Percentiles rank a stretch among this genome's conserved stretches.
Evolutionary conservation across 2,113 vertebrate species (phyloP).

Genomic region (Zosterops pallidus): DNA sequence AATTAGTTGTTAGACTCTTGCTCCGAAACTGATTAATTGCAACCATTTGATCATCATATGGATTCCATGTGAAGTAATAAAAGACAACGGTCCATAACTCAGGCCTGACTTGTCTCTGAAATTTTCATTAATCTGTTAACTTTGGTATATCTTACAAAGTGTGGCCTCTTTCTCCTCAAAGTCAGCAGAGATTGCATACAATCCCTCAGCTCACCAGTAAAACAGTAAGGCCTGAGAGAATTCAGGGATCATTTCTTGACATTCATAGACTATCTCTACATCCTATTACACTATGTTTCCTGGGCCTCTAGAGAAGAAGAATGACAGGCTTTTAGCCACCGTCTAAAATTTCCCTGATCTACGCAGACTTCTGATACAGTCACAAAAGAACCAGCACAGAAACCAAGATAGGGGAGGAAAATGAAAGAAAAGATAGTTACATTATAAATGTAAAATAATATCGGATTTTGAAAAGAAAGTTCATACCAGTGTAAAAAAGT

Average conservation of each 20-base stretch:
- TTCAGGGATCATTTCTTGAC: not conserved
- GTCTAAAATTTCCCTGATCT: not conserved
- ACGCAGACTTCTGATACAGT: not conserved
- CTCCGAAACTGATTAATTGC: not conserved
- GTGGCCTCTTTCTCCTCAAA: not conserved
- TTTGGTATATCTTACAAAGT: not conserved
- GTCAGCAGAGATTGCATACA: not conserved
- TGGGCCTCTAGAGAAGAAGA: not conserved
- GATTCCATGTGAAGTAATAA: not conserved
- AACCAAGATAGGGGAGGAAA: not conserved
- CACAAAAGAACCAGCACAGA: not conserved
- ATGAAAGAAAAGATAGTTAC: not conserved
- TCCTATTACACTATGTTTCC: not conserved
- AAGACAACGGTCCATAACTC: not conserved
- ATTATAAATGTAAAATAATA: not conserved
- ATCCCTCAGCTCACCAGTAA: not conserved
- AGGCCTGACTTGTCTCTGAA: not conserved
- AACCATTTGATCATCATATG: not conserved
- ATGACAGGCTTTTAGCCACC: not conserved
- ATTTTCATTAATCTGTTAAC: not conserved
- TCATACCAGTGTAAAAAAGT: not conserved
- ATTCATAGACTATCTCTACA: not conserved
- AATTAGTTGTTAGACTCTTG: not conserved
- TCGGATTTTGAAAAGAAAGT: not conserved
- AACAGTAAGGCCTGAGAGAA: not conserved